Evolutionary conservation across 2,797 vertebrate species (phyloP), one percentile per base, ranked within the genome.

Genomic region (Amblyraja radiata): DNA sequence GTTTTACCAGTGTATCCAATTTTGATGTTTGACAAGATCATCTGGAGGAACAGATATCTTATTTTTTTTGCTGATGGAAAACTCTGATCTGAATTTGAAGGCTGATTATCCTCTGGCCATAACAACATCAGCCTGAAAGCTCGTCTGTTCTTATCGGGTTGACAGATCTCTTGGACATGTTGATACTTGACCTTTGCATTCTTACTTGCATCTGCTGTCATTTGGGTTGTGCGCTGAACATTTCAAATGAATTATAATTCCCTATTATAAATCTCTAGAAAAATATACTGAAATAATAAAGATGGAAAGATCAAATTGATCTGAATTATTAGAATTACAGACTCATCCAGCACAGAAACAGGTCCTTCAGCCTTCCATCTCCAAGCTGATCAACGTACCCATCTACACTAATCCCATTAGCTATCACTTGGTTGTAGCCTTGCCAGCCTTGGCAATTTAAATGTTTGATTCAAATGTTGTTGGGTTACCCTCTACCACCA

Each of bases 11-110:
- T 25, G n/a, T 36, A 18, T 73, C 71, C 39, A 71, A 25, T 90
- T 90, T 71, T 90, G 32, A 90, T 73, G 65, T 90, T 90, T 90
- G 86, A 90, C 63, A 90, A 36, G 86, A 90, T 90, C 63, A 39
- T 71, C 32, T 90, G n/a, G 23, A 71, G 32, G 18, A 39, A 71
- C 63, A 90, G 28, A 71, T 90, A 71, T 39, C 88, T 16, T 11
- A 9, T 7, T 46, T 71, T 25, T 36, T 71, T 23, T 74, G 46
- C 46, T 25, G 23, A 32, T 68, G 61, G n/a, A 90, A 90, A 90
- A 90, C 36, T 36, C n/a, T 90, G 86, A 63, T 36, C 58, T 90
- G 63, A 90, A 21, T 58, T 25, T 84, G 81, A 84, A 90, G 21
- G 63, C 63, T 68, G n/a, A 54, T 8, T 68, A 28, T 90, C 86